Evolutionary conservation across 2,888 invertebrate genomes (phyloP).

Genomic region (Stenotaenia linearis): DNA sequence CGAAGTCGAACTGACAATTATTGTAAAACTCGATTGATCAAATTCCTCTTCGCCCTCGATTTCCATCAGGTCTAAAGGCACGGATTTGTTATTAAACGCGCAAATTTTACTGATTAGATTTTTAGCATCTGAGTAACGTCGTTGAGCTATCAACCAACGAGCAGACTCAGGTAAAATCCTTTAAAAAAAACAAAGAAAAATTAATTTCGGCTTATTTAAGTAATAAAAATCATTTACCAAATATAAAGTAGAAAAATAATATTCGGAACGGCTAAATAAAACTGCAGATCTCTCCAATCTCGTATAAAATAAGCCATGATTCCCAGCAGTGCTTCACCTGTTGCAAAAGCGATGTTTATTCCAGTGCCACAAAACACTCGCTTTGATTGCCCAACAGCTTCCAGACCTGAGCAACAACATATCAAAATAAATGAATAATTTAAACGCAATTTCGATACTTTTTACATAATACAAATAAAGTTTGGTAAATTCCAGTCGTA

Average conservation of each 20-base stretch:
- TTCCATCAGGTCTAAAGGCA: slow-evolving; percentile 49
- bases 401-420: too few relatives aligned
- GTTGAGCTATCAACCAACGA: slow-evolving; percentile 66
- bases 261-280: slow-evolving; percentile 61
- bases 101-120: slow-evolving; percentile 57
- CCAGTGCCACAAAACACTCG: slow-evolving; percentile 57
- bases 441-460: neutral
- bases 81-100: slow-evolving; percentile 52
- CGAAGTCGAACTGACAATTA: neutral
- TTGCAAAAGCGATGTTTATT: slow-evolving; percentile 64
- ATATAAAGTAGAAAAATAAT: slow-evolving; percentile 54
- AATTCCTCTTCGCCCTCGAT: neutral
- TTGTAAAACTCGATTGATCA: neutral
- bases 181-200: slow-evolving; percentile 35
- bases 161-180: slow-evolving; percentile 61
- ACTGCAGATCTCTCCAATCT: slow-evolving; percentile 62
- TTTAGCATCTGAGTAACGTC: slow-evolving; percentile 55
- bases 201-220: neutral
- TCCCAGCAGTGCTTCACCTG: slow-evolving; percentile 61
- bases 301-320: slow-evolving; percentile 60
- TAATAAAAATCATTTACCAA: slow-evolving; percentile 51
- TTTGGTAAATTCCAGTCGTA: slow-evolving; percentile 33
- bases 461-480: slow-evolving; percentile 50
- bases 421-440: neutral
- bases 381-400: slow-evolving; percentile 58